Evolutionary conservation across 2,113 vertebrate species (phyloP), one percentile per base, ranked within the genome.

Genomic region (Anguilla rostrata): DNA sequence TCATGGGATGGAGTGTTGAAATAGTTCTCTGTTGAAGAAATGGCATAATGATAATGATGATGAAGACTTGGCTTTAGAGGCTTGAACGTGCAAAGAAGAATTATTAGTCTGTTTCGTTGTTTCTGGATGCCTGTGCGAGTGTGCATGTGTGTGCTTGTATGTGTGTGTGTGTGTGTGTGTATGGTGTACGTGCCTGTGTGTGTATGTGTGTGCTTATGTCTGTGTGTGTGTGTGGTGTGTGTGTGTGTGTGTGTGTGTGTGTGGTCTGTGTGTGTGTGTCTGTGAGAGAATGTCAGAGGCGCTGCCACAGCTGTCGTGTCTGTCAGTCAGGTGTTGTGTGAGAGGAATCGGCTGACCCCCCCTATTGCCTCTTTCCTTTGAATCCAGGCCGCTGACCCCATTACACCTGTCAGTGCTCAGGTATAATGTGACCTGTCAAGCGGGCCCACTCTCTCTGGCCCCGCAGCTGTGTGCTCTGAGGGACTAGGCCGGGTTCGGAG

Each of bases 401-500:
- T 91, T 87, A 88, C 88, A 90, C 90, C 91, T 91, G 91, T 94
- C 93, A 93, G 87, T 90, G 90, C 90, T 89, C 92, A 93, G 91
- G 92, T 93, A 92, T 91, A 92, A 94, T 91, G 88, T 87, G 86
- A 90, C 91, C 91, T 92, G 92, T 94, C 92, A 92, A 90, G 85
- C 86, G 56, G 86, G 85, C 86, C 90, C 92, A 90, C 83, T 90
- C 83, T 12, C 85, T 88, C 88, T 57, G 79, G 83, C 89, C 87
- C 88, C 84, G 90, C 91, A 89, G 92, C 91, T 91, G 91, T 84
- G 86, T 81, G 78, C 81, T 81, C 82, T 0, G 53, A 53, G 75
- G 80, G 84, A 29, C 57, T 80, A 56, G 83, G 43, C 83, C 34
- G 6, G 75, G 60, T 41, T 34, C 34, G 34, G 56, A 39, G 26